phyloP scores from a whole-genome alignment of 1,140 invertebrate species.

The Popillia japonica region DNA sequence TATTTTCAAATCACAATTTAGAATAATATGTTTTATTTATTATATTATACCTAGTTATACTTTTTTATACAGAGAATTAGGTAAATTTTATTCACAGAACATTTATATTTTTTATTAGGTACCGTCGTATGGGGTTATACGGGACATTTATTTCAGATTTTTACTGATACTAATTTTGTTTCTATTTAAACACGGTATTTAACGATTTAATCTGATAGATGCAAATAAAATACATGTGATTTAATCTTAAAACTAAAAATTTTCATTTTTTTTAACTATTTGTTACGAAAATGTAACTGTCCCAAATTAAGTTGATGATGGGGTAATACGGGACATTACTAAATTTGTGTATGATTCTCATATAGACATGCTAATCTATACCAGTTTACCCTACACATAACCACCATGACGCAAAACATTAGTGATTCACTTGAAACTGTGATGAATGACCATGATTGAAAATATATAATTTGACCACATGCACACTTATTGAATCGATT shows the following conservation, averaged over 20 bases:
- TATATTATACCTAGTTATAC: no score
- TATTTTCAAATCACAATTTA: no score
- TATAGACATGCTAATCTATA: not conserved
- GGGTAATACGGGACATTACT: not conserved
- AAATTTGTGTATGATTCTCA: slow-evolving; percentile 5
- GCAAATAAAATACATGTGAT: not conserved
- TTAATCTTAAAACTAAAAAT: not conserved
- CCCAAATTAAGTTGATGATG: not conserved
- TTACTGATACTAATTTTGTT: not conserved
- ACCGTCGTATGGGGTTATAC: not conserved
- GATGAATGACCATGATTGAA: no score
- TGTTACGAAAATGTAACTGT: not conserved
- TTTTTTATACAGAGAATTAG: no score
- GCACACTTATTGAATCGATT: not conserved
- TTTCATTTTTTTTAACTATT: not conserved
- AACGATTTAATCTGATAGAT: not conserved
- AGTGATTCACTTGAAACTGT: not conserved
- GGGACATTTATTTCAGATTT: slow-evolving; percentile 11
- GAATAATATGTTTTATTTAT: no score
- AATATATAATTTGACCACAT: not conserved
- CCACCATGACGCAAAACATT: not conserved
- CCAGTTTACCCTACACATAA: not conserved
- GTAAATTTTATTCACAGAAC: no score
- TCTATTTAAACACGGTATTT: not conserved
- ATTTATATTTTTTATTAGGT: no score